Percentiles rank a stretch among this genome's conserved stretches.
phyloP scores from a whole-genome alignment of 2,888 invertebrate species.

The Phortica magna region DNA sequence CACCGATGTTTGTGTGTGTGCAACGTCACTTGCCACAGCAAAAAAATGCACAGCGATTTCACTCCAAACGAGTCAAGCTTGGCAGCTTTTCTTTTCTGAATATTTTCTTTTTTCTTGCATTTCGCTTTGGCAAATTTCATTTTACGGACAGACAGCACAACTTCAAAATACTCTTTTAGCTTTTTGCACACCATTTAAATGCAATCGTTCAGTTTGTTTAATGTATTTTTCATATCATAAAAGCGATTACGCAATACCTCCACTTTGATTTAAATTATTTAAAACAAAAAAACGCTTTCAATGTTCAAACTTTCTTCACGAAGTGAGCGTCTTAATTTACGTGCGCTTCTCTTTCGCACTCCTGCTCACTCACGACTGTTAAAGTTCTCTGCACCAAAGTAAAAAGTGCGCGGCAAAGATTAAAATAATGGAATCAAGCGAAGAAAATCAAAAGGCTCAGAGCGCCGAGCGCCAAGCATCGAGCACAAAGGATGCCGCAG shows the following conservation, averaged over 20 bases:
- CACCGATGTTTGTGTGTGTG: neutral
- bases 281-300: neutral
- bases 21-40: neutral
- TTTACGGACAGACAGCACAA: neutral
- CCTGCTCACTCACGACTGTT: neutral
- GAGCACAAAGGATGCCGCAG: conserved; percentile 55
- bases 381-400: neutral
- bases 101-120: neutral
- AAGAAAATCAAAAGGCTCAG: conserved; percentile 18
- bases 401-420: neutral
- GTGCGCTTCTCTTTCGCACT: neutral
- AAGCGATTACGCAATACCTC: neutral
- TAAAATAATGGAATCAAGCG: neutral
- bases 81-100: no score
- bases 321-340: conserved; percentile 5
- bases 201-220: neutral
- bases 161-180: neutral
- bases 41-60: neutral
- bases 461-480: neutral
- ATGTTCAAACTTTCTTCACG: neutral
- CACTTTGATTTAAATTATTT: conserved; percentile 8
- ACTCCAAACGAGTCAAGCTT: no score
- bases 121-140: neutral
- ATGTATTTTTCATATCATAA: neutral
- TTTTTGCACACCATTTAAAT: neutral